Evolutionary conservation across 2,113 vertebrate species (phyloP).

Genomic region (Gopherus flavomarginatus): DNA sequence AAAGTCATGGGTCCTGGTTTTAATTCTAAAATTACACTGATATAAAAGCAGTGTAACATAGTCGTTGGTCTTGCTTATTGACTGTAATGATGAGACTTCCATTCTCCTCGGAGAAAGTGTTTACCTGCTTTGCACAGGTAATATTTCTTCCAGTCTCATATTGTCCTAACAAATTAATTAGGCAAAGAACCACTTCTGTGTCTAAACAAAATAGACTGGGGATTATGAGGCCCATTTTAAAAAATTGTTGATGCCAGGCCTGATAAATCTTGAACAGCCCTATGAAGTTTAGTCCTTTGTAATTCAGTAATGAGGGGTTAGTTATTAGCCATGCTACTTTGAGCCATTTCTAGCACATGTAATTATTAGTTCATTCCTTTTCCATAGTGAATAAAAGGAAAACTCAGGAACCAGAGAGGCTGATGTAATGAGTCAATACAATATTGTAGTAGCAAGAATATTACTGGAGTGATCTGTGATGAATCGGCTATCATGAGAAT

Average conservation of each 20-base stretch:
- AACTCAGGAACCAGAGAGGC: neutral
- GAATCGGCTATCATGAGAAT: neutral
- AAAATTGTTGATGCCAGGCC: neutral
- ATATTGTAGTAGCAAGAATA: neutral
- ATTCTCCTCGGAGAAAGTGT: neutral
- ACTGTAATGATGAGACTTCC: neutral
- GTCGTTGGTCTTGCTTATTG: neutral
- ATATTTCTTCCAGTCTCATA: neutral
- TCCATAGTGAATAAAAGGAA: neutral
- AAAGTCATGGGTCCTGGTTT: neutral
- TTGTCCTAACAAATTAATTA: neutral
- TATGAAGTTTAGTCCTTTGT: neutral
- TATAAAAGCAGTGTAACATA: neutral
- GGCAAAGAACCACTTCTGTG: neutral
- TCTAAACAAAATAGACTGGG: neutral
- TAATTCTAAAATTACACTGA: neutral
- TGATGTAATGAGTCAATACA: neutral
- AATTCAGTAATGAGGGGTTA: neutral
- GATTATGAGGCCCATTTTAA: neutral
- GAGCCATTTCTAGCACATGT: neutral
- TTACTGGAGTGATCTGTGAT: rapidly evolving
- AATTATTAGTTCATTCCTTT: neutral
- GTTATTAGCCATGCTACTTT: neutral
- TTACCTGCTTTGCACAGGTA: neutral
- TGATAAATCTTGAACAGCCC: neutral